These are phyloP conservation scores for Gopherus flavomarginatus DNA, from an alignment of 2,113 vertebrate species.

Conservation along the genomic window DNA sequence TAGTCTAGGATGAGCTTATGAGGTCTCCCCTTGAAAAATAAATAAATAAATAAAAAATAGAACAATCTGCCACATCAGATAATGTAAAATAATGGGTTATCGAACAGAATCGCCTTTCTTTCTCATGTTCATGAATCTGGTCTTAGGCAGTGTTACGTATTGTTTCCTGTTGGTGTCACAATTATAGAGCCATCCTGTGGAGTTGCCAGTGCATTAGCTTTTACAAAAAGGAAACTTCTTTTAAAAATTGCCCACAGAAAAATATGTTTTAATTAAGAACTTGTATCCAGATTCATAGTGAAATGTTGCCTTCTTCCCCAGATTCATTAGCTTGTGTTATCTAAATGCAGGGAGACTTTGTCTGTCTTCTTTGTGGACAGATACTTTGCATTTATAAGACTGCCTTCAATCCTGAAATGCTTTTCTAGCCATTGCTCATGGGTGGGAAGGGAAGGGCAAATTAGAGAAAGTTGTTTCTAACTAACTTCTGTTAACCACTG, in stretches of 20 bases:
- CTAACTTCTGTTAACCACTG: not conserved
- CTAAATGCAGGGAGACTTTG: not conserved
- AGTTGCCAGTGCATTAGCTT: not conserved
- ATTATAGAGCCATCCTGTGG: not conserved
- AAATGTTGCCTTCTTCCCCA: not conserved
- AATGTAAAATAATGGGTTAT: conserved; percentile 3
- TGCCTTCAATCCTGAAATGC: not conserved
- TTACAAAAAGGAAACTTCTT: not conserved
- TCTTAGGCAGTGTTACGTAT: not conserved
- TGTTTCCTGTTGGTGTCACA: not conserved
- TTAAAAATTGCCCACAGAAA: not conserved
- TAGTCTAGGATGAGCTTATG: rapidly evolving
- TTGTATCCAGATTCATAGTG: not conserved
- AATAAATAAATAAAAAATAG: not conserved
- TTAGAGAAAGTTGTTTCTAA: not conserved
- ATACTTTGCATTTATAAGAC: not conserved
- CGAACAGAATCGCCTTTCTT: not conserved
- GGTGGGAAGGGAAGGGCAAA: not conserved
- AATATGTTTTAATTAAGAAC: not conserved
- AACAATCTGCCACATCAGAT: not conserved
- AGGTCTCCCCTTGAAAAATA: not conserved
- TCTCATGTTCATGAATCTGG: not conserved
- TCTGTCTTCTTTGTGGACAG: not conserved
- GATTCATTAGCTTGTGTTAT: not conserved
- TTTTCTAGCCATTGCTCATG: not conserved